phyloP scores from a whole-genome alignment of 2,113 vertebrate genomes.

The Hiodon tergisus region DNA sequence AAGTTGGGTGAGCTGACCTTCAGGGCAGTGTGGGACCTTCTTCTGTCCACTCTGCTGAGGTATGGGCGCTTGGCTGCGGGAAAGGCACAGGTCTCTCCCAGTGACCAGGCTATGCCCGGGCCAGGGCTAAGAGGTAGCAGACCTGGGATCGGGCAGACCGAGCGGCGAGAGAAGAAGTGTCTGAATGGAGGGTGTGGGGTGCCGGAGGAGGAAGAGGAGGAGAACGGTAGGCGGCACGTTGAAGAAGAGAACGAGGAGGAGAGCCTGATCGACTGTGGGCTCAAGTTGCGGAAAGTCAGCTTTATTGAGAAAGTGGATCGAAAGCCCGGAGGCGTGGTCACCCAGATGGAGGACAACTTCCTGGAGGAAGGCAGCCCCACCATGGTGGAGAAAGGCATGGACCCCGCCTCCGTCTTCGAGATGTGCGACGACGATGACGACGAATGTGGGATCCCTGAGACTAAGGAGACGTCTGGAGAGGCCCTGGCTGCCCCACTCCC shows the following conservation, averaged over 20 bases:
- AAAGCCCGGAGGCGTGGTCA: conserved; percentile 46
- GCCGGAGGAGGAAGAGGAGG: conserved; percentile 81
- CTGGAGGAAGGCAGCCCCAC: conserved; percentile 91
- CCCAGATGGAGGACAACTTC: conserved; percentile 64
- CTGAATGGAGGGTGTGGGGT: conserved; percentile 86
- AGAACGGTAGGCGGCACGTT: conserved; percentile 63
- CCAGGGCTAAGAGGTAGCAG: conserved; percentile 46
- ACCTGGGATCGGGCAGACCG: conserved; percentile 44
- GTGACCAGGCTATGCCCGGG: conserved; percentile 48
- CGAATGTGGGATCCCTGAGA: conserved; percentile 63
- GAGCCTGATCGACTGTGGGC: conserved; percentile 77
- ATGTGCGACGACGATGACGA: conserved; percentile 83
- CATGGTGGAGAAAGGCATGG: conserved; percentile 90
- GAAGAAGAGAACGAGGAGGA: conserved; percentile 79
- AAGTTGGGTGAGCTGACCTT: conserved; percentile 76
- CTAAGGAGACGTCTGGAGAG: conserved; percentile 50
- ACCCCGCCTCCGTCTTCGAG: conserved; percentile 76
- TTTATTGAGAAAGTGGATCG: conserved; percentile 81
- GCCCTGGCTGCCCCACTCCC: conserved; percentile 22
- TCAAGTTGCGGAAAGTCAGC: conserved; percentile 90
- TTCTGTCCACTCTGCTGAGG: conserved; percentile 67
- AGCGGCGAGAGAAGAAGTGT: conserved; percentile 75
- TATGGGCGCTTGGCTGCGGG: conserved; percentile 51
- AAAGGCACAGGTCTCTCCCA: conserved; percentile 48
- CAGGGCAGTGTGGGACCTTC: conserved; percentile 66